Base-by-base conservation (phyloP, 2,797 vertebrate species). In the Pseudotriccus pelzelni region DNA sequence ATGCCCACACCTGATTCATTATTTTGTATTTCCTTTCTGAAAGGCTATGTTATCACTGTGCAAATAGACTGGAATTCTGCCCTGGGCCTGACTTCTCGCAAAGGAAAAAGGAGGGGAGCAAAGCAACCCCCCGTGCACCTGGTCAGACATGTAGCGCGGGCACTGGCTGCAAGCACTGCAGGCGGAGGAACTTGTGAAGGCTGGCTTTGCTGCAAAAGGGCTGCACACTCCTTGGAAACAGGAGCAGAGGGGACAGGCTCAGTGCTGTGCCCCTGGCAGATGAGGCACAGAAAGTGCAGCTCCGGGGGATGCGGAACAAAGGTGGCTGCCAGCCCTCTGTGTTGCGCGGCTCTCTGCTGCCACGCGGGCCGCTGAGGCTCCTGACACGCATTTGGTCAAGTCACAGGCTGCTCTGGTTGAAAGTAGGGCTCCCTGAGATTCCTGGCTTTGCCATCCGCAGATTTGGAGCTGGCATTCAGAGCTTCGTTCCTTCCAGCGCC, bases 81-180 rank as follows among this genome's bases (percentile, higher is more conserved):
- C 59, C 50, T 3, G 0, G 50, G 69, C 52, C 52, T 2, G 4
- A 23, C 44, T 53, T 64, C 43, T 94, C 37, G 34, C 53, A 16
- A n/a, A 85, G 62, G 80, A 52, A 49, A 41, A 37, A 17, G 11
- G 30, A 62, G 78, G 7, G 30, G 36, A 7, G 3, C 64, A 39
- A 24, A 77, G 25, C 2, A 0, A 8, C 4, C 28, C 32, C 1
- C 0, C 14, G 30, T 27, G 24, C 27, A 50, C 43, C 46, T 25
- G 1, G 2, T 60, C 70, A 84, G 39, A 74, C 44, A 0, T 0
- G 0, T 37, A 12, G 47, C 3, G 1, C 19, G 34, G n/a, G 43
- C 8, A 12, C 52, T 52, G 23, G 6, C 73, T 72, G 53, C 30
- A 17, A 43, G 23, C 52, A n/a, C 44, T 3, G 0, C 5, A 16